Base-by-base conservation (phyloP, 1,140 invertebrate genomes). In the Caerostris extrusa region DNA sequence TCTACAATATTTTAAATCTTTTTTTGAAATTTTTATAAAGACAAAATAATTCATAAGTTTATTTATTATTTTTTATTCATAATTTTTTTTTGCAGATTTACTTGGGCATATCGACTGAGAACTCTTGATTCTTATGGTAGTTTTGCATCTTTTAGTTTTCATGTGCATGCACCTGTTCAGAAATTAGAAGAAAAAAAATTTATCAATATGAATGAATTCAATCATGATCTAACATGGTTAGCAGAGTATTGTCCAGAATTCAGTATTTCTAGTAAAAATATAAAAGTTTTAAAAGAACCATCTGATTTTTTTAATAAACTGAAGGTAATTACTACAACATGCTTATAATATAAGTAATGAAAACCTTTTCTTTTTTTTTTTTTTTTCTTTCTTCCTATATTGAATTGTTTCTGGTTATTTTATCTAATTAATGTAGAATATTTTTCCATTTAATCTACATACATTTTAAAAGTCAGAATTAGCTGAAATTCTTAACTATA, bases 271-370 rank as follows among this genome's bases (percentile, higher is more conserved):
- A 96, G 96, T n/a, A 95, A 95, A 60, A 95, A 95, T 64, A 95
- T 96, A 7, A 91, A 95, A 69, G 95, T 96, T 1, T 94, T 96
- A 2, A 94, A 95, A 58, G 95, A 96, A 93, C 96, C 96, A 19
- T 91, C 86, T 56, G 95, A 96, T 56, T 96, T 96, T 85, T 96
- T 96, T 95, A 93, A 96, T 94, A 95, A 95, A n/a, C 93, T 96
- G 85, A 94, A 95, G 67, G 94, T 94, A 61, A 81, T 77, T 77
- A 69, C 7, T 19, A 4, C 34, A 34, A 34, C 34, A 34, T 34
- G 34, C 34, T 34, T 34, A 34, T 34, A 34, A 34, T 34, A 34
- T 34, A 1, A 34, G 34, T 34, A 34, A 34, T 34, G 34, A 34
- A 34, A 34, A 34, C 34, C 34, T 34, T 34, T 34, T 34, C n/a